Percentiles rank a stretch among this genome's conserved stretches.
These are phyloP conservation scores for Passer domesticus DNA, from an alignment of 2,113 vertebrate species.

Conservation along the genomic window DNA sequence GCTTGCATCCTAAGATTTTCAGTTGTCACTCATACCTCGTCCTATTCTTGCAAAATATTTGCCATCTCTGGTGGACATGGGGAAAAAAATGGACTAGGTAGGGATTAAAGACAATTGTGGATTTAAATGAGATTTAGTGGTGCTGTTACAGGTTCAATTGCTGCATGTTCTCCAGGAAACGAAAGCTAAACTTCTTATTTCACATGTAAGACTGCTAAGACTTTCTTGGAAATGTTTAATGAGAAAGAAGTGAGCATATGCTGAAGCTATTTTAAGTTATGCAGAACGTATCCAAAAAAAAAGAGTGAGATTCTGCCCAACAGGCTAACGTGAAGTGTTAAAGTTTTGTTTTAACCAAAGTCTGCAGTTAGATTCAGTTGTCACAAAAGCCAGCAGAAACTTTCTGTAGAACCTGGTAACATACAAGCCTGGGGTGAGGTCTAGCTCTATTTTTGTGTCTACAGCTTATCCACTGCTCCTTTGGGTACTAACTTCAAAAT, in stretches of 20 bases:
- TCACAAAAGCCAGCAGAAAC: background rate
- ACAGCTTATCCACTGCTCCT: background rate
- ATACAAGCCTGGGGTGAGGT: background rate
- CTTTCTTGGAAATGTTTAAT: conserved; percentile 1
- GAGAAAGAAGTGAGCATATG: conserved; percentile 23
- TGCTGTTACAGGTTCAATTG: background rate
- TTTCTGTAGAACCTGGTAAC: background rate
- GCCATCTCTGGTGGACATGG: background rate
- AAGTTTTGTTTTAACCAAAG: background rate
- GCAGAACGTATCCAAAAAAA: background rate
- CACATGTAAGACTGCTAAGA: background rate
- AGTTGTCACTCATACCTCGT: background rate
- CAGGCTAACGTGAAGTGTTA: background rate
- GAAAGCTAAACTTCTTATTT: conserved; percentile 9
- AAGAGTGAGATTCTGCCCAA: background rate
- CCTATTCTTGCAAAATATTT: background rate
- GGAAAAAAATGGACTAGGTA: background rate
- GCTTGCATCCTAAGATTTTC: background rate
- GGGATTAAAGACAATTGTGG: background rate
- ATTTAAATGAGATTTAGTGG: background rate
- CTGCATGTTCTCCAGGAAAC: conserved; percentile 24
- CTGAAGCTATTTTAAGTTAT: conserved; percentile 20
- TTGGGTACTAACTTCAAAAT: background rate
- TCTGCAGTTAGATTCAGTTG: background rate
- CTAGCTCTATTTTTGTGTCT: background rate